phyloP scores from a whole-genome alignment of 2,888 invertebrate species.

The Patella depressa region DNA sequence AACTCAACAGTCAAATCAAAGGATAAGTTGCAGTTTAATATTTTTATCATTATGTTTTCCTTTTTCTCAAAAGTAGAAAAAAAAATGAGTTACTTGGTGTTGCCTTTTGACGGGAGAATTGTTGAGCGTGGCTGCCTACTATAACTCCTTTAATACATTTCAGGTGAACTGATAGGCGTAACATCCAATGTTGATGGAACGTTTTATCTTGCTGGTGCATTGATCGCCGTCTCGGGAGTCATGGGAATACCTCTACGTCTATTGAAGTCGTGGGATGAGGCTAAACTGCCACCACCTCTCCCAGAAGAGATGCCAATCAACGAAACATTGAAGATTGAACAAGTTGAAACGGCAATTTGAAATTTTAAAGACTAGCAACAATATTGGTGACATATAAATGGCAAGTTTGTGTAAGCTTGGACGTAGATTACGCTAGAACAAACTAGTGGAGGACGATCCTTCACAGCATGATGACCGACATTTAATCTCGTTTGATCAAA shows the following conservation, averaged over 20 bases:
- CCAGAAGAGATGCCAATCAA: constrained; percentile 37
- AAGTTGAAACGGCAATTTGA: constrained; percentile 40
- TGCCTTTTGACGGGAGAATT: too few species aligned
- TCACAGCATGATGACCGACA: too few species aligned
- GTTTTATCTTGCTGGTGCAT: constrained; percentile 53
- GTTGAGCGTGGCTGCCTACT: too few species aligned
- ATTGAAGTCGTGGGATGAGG: constrained; percentile 39
- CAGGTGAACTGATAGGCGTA: constrained; percentile 42
- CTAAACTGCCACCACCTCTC: constrained; percentile 28
- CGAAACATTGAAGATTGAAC: constrained; percentile 39
- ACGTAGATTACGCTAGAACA: too few species aligned
- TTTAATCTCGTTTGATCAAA: too few species aligned
- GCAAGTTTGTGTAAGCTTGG: too few species aligned
- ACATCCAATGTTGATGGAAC: constrained; percentile 43
- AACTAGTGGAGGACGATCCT: too few species aligned
- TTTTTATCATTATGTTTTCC: not conserved
- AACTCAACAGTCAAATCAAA: too few species aligned
- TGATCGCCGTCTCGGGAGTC: constrained; percentile 49
- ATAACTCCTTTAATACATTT: not conserved
- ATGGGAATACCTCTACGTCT: constrained; percentile 46
- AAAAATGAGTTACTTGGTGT: too few species aligned
- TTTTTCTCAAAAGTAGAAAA: not conserved
- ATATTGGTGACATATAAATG: too few species aligned
- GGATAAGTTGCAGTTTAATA: too few species aligned
- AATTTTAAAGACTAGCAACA: too few species aligned